These are phyloP conservation scores for Clarias batrachus DNA, from an alignment of 2,113 vertebrate species.

Conservation along the genomic window DNA sequence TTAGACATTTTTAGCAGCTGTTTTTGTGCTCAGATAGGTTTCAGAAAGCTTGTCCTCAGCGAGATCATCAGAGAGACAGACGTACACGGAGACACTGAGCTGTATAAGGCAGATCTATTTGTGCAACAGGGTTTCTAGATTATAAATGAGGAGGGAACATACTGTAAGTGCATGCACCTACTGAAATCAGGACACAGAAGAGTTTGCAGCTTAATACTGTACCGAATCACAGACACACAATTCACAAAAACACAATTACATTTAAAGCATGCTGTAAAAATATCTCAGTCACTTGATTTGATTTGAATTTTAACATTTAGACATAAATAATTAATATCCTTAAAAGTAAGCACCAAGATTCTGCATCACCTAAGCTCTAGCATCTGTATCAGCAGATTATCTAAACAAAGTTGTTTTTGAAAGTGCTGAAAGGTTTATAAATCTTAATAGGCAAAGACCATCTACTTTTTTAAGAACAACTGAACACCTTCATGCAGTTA, in stretches of 20 bases:
- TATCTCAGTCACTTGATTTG: background rate
- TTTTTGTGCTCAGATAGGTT: background rate
- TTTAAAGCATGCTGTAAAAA: background rate
- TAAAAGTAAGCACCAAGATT: background rate
- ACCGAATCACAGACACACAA: background rate
- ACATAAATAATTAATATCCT: background rate
- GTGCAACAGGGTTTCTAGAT: background rate
- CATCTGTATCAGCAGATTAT: background rate
- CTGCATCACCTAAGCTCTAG: background rate
- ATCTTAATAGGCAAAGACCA: background rate
- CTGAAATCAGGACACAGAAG: background rate
- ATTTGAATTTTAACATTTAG: background rate
- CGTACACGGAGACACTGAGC: background rate
- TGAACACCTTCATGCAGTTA: background rate
- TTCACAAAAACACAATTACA: background rate
- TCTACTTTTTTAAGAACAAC: background rate
- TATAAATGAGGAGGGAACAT: background rate
- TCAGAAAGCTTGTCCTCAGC: background rate
- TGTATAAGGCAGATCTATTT: background rate
- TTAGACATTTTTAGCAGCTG: slow-evolving; percentile 29
- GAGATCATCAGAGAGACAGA: background rate
- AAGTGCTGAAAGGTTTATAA: background rate
- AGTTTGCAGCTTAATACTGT: background rate
- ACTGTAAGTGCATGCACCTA: background rate
- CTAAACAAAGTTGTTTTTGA: background rate